Evolutionary conservation across 2,888 invertebrate species (phyloP).

Genomic region (Trichogramma evanescens): DNA sequence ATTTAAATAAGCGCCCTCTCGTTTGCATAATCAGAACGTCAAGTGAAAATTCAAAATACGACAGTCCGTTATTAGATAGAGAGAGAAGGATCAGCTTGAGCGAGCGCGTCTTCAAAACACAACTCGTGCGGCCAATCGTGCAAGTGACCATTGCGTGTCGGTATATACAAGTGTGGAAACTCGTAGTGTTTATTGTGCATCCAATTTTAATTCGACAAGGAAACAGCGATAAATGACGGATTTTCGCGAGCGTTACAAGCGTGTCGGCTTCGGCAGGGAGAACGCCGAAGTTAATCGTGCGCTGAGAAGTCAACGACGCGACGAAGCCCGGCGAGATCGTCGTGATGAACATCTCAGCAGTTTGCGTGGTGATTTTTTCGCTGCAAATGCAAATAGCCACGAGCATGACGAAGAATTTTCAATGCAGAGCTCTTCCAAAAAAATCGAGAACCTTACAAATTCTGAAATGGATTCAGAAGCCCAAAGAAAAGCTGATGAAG

Average conservation of each 20-base stretch:
- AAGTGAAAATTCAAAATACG: too few species aligned
- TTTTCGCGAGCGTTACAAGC: constrained; percentile 18
- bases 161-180: neutral
- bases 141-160: neutral
- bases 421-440: neutral
- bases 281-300: constrained; percentile 10
- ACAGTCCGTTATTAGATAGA: too few species aligned
- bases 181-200: neutral
- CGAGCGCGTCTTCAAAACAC: too few species aligned
- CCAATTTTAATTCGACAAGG: neutral
- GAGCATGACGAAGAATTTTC: neutral
- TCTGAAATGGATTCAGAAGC: neutral
- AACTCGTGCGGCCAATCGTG: neutral
- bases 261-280: constrained; percentile 16
- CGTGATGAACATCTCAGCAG: constrained; percentile 9
- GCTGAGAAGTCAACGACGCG: constrained; percentile 15
- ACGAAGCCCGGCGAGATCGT: constrained; percentile 10
- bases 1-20: too few species aligned
- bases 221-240: constrained; percentile 10
- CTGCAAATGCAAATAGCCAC: neutral
- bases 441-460: neutral
- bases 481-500: neutral
- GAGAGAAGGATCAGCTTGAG: too few species aligned
- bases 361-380: neutral
- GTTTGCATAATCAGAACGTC: too few species aligned